A percentile compares a stretch with the other conserved stretches of the same genome.
Conservation (phyloP, 2,888 invertebrate genomes). For the Acanthacorydalis orientalis region DNA sequence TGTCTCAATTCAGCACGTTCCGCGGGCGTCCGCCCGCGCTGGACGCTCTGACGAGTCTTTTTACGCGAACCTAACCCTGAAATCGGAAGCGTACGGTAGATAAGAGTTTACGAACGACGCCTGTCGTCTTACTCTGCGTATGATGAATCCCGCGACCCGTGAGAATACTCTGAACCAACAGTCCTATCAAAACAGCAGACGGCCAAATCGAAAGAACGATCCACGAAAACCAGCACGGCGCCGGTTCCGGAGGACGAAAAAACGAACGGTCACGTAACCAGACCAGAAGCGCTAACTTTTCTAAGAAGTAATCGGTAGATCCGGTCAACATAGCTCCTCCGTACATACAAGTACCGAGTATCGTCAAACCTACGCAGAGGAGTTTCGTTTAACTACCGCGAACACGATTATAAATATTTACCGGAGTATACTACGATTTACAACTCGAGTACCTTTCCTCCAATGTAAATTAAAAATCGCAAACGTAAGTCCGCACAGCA, state of each 20-base stretch:
- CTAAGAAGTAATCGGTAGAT: slow-evolving; percentile 59
- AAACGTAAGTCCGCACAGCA: slow-evolving; percentile 48
- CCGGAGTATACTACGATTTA: not conserved
- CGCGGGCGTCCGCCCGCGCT: slow-evolving; percentile 45
- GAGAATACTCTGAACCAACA: slow-evolving; percentile 48
- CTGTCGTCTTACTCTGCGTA: slow-evolving; percentile 31
- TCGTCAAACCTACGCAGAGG: slow-evolving; percentile 40
- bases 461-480: slow-evolving; percentile 57
- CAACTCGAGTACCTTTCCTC: slow-evolving; percentile 39
- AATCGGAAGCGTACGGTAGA: not conserved
- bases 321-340: slow-evolving; percentile 56
- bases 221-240: slow-evolving; percentile 59
- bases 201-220: slow-evolving; percentile 59
- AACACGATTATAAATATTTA: no score
- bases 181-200: slow-evolving; percentile 45
- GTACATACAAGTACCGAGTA: slow-evolving; percentile 58
- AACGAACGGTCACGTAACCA: slow-evolving; percentile 57
- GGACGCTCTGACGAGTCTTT: slow-evolving; percentile 25
- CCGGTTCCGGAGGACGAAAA: slow-evolving; percentile 32
- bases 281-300: slow-evolving; percentile 47
- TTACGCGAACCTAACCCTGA: slow-evolving; percentile 27
- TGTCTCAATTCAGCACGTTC: slow-evolving; percentile 65
- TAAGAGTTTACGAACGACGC: not conserved
- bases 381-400: no score
- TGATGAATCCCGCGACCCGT: slow-evolving; percentile 50